These are phyloP conservation scores for Gallinago stenura DNA, from an alignment of 2,797 vertebrate species.

Conservation along the genomic window DNA sequence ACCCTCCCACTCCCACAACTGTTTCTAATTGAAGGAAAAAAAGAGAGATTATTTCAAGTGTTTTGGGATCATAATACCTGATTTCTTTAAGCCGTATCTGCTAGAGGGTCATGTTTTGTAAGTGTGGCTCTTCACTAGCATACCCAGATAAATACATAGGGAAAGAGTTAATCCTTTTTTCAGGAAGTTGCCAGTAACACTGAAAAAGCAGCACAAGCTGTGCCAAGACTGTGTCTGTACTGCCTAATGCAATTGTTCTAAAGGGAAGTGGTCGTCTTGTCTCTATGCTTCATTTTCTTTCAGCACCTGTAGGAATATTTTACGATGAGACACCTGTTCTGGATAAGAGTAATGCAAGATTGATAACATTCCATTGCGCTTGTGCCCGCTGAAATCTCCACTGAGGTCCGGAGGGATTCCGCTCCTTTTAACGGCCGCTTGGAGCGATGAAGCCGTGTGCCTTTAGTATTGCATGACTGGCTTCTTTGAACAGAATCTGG, in stretches of 20 bases:
- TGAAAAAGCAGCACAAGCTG: not conserved
- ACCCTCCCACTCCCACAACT: not conserved
- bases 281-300: not conserved
- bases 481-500: conserved; percentile 36
- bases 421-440: not conserved
- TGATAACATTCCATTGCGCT: not conserved
- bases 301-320: conserved; percentile 11
- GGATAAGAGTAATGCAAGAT: conserved; percentile 5
- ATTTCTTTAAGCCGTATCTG: not conserved
- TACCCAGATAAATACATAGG: not conserved
- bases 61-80: not conserved
- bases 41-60: not conserved
- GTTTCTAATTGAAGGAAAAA: not conserved
- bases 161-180: not conserved
- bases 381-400: not conserved
- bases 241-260: not conserved
- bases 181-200: not conserved
- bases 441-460: not conserved
- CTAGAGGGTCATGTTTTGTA: not conserved
- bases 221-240: not conserved
- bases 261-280: not conserved
- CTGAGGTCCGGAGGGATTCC: not conserved
- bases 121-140: not conserved
- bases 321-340: not conserved
- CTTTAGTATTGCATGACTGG: conserved; percentile 39